A percentile compares a stretch with the other conserved stretches of the same genome.
Evolutionary conservation across 2,888 invertebrate species (phyloP).

Genomic region (Phrixothrix hirtus): DNA sequence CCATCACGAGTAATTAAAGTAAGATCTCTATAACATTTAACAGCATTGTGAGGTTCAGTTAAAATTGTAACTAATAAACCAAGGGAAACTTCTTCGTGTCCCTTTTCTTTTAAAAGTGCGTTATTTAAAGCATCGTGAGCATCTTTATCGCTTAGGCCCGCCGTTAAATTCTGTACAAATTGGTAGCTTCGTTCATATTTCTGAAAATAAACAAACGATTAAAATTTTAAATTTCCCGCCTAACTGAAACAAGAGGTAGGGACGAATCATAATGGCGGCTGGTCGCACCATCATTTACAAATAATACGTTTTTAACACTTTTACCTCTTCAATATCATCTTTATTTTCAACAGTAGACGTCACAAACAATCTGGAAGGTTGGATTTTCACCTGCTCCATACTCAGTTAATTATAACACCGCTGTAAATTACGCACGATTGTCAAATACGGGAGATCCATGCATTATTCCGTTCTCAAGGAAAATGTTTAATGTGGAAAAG

Average conservation of each 20-base stretch:
- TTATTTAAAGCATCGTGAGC: constrained; percentile 90
- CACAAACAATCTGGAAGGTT: constrained; percentile 76
- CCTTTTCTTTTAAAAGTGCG: constrained; percentile 83
- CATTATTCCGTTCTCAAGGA: constrained; percentile 63
- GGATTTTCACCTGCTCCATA: constrained; percentile 65
- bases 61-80: constrained; percentile 89
- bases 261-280: constrained; percentile 60
- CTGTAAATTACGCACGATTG: constrained; percentile 63
- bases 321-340: constrained; percentile 91
- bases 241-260: constrained; percentile 43
- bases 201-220: constrained; percentile 60
- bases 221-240: constrained; percentile 50
- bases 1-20: constrained; percentile 90
- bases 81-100: constrained; percentile 91
- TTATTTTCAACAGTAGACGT: constrained; percentile 83
- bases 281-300: constrained; percentile 58
- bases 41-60: constrained; percentile 80
- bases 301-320: constrained; percentile 57
- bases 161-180: constrained; percentile 75
- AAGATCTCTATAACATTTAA: constrained; percentile 89
- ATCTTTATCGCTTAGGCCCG: constrained; percentile 90
- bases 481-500: constrained; percentile 56
- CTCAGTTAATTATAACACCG: constrained; percentile 58
- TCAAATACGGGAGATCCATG: constrained; percentile 63
- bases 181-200: constrained; percentile 86